phyloP scores from a whole-genome alignment of 2,797 vertebrate species.

The Rhinatrema bivittatum region DNA sequence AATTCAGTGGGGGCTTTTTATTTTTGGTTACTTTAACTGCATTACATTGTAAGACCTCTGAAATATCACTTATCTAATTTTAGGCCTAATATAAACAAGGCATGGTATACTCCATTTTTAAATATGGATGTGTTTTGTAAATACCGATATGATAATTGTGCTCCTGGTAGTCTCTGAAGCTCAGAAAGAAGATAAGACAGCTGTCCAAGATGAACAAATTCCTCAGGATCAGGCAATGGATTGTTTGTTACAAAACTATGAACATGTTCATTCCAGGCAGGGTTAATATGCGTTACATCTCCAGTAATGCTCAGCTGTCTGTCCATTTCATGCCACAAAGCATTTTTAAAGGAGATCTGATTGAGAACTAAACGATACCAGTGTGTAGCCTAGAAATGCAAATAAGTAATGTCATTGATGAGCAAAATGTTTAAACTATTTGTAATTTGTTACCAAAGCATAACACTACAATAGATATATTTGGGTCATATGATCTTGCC shows the following conservation, averaged over 20 bases:
- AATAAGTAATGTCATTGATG: too few relatives aligned
- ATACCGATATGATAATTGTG: conserved; percentile 51
- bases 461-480: too few relatives aligned
- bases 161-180: conserved; percentile 34
- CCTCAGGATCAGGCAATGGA: conserved; percentile 50
- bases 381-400: conserved; percentile 43
- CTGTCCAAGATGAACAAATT: conserved; percentile 48
- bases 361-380: conserved; percentile 55
- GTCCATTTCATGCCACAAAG: conserved; percentile 31
- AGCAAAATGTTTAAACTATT: too few relatives aligned
- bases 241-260: conserved; percentile 45
- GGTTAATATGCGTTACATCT: not conserved
- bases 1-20: too few relatives aligned
- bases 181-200: conserved; percentile 45
- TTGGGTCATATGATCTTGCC: too few relatives aligned
- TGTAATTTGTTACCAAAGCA: too few relatives aligned
- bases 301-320: not conserved
- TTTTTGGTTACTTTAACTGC: too few relatives aligned
- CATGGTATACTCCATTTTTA: too few relatives aligned
- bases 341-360: conserved; percentile 55
- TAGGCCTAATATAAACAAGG: too few relatives aligned
- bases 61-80: too few relatives aligned
- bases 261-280: conserved; percentile 40
- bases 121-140: too few relatives aligned
- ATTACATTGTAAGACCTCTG: too few relatives aligned